Evolutionary conservation across 2,113 vertebrate genomes (phyloP).

Genomic region (Coreoperca whiteheadi): DNA sequence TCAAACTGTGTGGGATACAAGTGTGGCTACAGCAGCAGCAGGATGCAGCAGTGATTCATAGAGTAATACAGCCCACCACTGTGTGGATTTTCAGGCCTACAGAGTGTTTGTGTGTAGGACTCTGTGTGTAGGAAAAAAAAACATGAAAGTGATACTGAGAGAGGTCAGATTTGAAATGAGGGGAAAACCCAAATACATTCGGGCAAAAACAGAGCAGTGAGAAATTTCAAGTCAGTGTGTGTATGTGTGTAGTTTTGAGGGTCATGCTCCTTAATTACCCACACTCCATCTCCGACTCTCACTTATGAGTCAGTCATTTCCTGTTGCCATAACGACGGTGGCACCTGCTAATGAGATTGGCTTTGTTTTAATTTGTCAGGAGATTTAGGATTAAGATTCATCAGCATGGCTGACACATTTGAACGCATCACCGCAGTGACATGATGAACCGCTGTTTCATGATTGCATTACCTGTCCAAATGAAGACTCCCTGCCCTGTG

Average conservation of each 20-base stretch:
- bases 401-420: slow-evolving; percentile 58
- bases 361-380: slow-evolving; percentile 50
- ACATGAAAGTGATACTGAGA: slow-evolving; percentile 7
- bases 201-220: neutral
- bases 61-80: slow-evolving; percentile 57
- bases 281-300: slow-evolving; percentile 18
- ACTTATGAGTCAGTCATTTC: slow-evolving; percentile 57
- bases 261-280: slow-evolving; percentile 37
- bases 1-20: slow-evolving; percentile 66
- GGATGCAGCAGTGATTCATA: slow-evolving; percentile 66
- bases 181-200: neutral
- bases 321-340: slow-evolving; percentile 70
- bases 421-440: slow-evolving; percentile 26
- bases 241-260: neutral
- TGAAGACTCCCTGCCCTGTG: neutral
- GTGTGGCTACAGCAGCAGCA: slow-evolving; percentile 46
- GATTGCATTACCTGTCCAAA: slow-evolving; percentile 32
- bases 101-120: slow-evolving; percentile 18
- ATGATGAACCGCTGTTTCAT: slow-evolving; percentile 11
- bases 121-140: slow-evolving; percentile 26
- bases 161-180: slow-evolving; percentile 1
- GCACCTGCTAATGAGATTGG: slow-evolving; percentile 56
- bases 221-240: neutral
- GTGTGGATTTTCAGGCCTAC: slow-evolving; percentile 47
- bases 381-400: slow-evolving; percentile 67